Evolutionary conservation across 2,888 invertebrate genomes (phyloP).

Genomic region (Lasioglossum zephyrum): DNA sequence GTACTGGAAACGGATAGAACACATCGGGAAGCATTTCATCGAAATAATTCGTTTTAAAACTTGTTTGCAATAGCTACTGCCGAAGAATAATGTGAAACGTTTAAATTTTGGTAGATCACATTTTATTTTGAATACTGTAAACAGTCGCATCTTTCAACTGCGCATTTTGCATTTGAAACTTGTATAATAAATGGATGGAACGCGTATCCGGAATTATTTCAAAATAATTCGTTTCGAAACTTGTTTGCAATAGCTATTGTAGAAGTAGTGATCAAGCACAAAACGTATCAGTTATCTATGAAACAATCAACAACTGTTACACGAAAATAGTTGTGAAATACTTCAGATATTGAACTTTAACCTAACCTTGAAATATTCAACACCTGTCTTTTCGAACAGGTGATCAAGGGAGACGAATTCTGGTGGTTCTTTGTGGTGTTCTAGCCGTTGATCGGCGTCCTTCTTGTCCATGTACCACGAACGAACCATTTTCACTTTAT

Average conservation of each 20-base stretch:
- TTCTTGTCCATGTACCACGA: constrained; percentile 93
- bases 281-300: background rate
- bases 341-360: background rate
- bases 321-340: background rate
- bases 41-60: background rate
- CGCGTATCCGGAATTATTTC: background rate
- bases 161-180: background rate
- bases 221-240: background rate
- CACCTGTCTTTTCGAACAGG: constrained; percentile 90
- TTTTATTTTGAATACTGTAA: background rate
- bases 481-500: constrained; percentile 89
- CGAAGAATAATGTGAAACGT: too few species aligned
- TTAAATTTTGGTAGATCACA: background rate
- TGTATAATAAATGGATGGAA: too few species aligned
- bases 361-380: constrained; percentile 94
- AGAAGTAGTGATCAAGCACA: background rate
- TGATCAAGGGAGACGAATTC: constrained; percentile 89
- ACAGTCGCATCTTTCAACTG: background rate
- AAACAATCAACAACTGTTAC: background rate
- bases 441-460: constrained; percentile 90
- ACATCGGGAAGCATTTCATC: background rate
- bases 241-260: background rate
- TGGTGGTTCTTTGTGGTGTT: constrained; percentile 93
- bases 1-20: too few species aligned
- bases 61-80: background rate